Conservation (phyloP, 64 coral and sea anemone genomes). For the Stylophora pistillata region DNA sequence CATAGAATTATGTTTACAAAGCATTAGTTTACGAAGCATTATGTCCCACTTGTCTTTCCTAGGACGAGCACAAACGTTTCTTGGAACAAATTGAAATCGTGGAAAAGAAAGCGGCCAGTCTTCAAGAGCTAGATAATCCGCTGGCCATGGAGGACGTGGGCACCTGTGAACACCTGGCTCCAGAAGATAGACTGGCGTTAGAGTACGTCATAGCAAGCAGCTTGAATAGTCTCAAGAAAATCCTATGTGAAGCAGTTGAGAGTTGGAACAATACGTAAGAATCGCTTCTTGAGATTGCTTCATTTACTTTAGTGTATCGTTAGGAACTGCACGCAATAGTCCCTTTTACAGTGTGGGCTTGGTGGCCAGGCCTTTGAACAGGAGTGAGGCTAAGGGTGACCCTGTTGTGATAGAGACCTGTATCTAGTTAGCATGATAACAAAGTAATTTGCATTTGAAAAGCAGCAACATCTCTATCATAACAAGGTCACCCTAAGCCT, state of each 20-base stretch:
- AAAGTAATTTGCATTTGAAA: too few species aligned
- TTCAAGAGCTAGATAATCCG: conserved; percentile 61
- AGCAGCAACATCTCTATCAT: too few species aligned
- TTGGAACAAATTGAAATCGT: conserved; percentile 83
- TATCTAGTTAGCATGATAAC: too few species aligned
- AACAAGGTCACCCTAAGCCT: too few species aligned
- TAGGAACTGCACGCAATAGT: too few species aligned
- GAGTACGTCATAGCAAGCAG: conserved; percentile 95
- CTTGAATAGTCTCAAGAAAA: conserved; percentile 88
- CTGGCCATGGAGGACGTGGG: conserved; percentile 28
- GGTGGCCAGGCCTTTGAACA: too few species aligned
- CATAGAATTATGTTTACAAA: too few species aligned
- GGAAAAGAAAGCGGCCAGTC: conserved; percentile 77
- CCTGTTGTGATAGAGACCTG: too few species aligned
- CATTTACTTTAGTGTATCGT: too few species aligned
- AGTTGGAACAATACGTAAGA: conserved; percentile 82
- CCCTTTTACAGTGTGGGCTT: too few species aligned
- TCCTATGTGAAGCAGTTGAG: conserved; percentile 83
- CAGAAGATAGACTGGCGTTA: conserved; percentile 70
- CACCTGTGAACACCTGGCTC: conserved; percentile 32
- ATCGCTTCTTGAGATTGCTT: not conserved
- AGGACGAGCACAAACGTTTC: conserved; percentile 78
- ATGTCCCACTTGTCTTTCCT: not conserved
- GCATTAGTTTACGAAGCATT: too few species aligned
- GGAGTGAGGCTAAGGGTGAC: too few species aligned